A percentile compares a stretch with the other conserved stretches of the same genome.
Evolutionary conservation across 2,888 invertebrate genomes (phyloP).

Genomic region (Eueremaeus valkanovi): DNA sequence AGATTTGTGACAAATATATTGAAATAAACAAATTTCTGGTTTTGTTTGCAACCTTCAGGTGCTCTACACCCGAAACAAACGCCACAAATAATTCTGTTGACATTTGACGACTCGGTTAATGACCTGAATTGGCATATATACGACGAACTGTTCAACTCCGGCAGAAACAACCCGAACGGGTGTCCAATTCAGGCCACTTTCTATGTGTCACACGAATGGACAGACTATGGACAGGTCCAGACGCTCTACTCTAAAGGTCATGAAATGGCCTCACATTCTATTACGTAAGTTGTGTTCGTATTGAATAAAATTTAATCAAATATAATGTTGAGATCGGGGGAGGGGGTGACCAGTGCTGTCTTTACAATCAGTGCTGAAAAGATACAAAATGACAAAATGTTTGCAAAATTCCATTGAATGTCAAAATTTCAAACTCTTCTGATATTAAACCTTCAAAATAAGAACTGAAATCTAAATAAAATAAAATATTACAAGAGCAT

Average conservation of each 20-base stretch:
- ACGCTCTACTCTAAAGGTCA: slow-evolving; percentile 90
- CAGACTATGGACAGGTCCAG: slow-evolving; percentile 95
- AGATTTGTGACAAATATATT: too few species aligned
- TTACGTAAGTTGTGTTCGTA: slow-evolving; percentile 59
- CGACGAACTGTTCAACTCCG: slow-evolving; percentile 58
- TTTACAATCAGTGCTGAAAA: too few species aligned
- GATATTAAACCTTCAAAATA: too few species aligned
- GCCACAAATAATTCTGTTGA: slow-evolving; percentile 85
- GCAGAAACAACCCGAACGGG: slow-evolving; percentile 55
- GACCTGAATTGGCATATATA: slow-evolving; percentile 90
- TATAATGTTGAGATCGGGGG: too few species aligned
- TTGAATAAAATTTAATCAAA: too few species aligned
- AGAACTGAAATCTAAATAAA: too few species aligned
- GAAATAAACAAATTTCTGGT: too few species aligned
- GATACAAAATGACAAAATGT: too few species aligned
- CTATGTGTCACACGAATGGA: slow-evolving; percentile 98
- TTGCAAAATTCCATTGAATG: too few species aligned
- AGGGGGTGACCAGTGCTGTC: too few species aligned
- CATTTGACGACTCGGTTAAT: slow-evolving; percentile 91
- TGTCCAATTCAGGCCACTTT: slow-evolving; percentile 69
- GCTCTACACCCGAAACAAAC: slow-evolving; percentile 62
- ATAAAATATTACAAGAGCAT: too few species aligned
- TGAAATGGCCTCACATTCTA: slow-evolving; percentile 95
- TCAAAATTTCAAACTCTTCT: too few species aligned
- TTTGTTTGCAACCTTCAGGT: not conserved